Base-by-base conservation (phyloP, 2,797 vertebrate species). In the Peromyscus nudipes region DNA sequence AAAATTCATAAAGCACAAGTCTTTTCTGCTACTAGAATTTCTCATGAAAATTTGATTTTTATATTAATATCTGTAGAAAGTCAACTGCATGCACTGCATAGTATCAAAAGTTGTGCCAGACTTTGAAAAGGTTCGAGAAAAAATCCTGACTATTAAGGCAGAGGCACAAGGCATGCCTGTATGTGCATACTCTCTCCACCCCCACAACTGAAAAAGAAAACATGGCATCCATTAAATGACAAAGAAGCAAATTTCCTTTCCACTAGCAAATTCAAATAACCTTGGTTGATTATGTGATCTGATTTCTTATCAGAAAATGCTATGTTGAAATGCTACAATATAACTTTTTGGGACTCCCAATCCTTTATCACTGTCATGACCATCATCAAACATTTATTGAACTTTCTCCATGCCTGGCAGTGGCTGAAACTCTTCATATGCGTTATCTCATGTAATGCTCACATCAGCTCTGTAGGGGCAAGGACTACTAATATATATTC, bases 211-310 rank as follows among this genome's bases (percentile, higher is more conserved):
- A 92, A 17, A n/a, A 94, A 95, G 49, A 97, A 73, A 91, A 83
- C 52, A 89, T 31, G 52, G 60, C 8, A 83, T 67, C 55, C 62
- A 96, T 86, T 96, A 95, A 93, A 49, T 79, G 77, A 97, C 76
- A 93, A 89, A 89, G n/a, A 93, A 97, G n/a, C 79, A 64, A 92
- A 96, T 94, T 96, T 94, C n/a, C 60, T 67, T 90, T 73, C 43
- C 34, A 92, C 29, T 13, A 95, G 34, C 73, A 97, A 96, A 92
- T 96, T 96, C 86, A 95, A 97, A 96, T 95, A 91, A 92, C 82
- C 55, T 86, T 96, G 79, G 73, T 73, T 94, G 91, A 92, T 87
- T 81, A 94, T 67, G 69, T 60, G 62, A 96, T 95, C 82, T 79
- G 55, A 92, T 86, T 97, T 97, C 95, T 92, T 92, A 95, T 86